These are phyloP conservation scores for Philypnodon macrostomus DNA, from an alignment of 2,797 vertebrate genomes.

Conservation along the genomic window DNA sequence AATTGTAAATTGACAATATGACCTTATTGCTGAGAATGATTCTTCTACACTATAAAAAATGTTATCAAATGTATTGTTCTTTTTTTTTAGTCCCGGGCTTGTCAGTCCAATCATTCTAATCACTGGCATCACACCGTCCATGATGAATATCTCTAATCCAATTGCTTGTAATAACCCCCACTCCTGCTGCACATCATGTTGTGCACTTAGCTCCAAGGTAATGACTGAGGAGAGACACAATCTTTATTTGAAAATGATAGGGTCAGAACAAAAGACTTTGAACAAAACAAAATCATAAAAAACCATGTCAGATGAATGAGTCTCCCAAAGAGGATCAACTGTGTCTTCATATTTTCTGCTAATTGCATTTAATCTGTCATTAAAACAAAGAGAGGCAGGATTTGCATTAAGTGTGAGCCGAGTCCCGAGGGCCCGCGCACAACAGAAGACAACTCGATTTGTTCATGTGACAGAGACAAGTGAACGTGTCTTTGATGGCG, in stretches of 20 bases:
- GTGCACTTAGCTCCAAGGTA: slow-evolving; percentile 4
- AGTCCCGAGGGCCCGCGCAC: slow-evolving; percentile 56
- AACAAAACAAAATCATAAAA: slow-evolving; percentile 16
- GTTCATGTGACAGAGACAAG: slow-evolving; percentile 44
- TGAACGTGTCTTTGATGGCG: slow-evolving; percentile 57
- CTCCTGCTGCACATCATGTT: background rate
- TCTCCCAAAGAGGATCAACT: slow-evolving; percentile 36
- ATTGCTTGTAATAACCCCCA: background rate
- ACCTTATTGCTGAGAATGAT: too few species aligned
- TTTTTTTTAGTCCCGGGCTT: background rate
- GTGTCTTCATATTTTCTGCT: slow-evolving; percentile 46
- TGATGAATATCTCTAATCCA: background rate
- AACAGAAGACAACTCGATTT: slow-evolving; percentile 74
- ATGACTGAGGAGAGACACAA: background rate
- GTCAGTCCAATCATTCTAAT: background rate
- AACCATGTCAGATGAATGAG: slow-evolving; percentile 40
- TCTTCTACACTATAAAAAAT: too few species aligned
- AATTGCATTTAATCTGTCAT: slow-evolving; percentile 74
- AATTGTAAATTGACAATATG: too few species aligned
- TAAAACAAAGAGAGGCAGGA: slow-evolving; percentile 61
- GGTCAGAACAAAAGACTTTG: slow-evolving; percentile 10
- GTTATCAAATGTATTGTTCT: background rate
- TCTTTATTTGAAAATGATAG: slow-evolving; percentile 11
- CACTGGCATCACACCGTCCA: background rate
- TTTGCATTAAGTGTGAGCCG: slow-evolving; percentile 64